Percentiles rank a stretch among this genome's conserved stretches.
phyloP scores from a whole-genome alignment of 1,140 invertebrate genomes.

The Mactra quadrangularis region DNA sequence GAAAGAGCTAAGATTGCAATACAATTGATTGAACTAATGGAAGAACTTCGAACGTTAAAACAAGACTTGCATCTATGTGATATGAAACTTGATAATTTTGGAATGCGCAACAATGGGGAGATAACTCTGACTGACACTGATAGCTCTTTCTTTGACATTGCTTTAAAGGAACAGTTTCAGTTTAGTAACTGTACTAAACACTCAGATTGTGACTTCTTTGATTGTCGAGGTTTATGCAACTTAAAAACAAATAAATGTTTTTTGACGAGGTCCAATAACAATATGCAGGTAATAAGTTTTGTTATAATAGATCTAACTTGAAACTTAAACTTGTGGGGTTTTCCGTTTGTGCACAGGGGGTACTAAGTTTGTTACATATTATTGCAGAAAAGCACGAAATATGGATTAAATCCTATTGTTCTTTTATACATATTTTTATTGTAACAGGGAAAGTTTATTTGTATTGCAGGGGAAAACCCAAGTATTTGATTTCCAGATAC shows the following conservation, averaged over 20 bases:
- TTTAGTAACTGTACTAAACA: slow-evolving; percentile 84
- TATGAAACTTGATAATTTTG: slow-evolving; percentile 88
- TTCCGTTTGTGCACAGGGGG: too few relatives aligned
- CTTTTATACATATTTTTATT: too few relatives aligned
- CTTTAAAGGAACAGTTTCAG: slow-evolving; percentile 59
- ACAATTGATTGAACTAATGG: slow-evolving; percentile 87
- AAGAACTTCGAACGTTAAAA: slow-evolving; percentile 86
- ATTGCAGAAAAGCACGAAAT: too few relatives aligned
- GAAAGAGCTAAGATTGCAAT: slow-evolving; percentile 83
- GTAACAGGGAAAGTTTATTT: too few relatives aligned
- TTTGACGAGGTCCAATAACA: slow-evolving; percentile 86
- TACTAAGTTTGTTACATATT: too few relatives aligned
- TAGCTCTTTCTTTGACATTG: slow-evolving; percentile 69
- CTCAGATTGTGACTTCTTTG: slow-evolving; percentile 88
- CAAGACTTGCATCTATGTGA: slow-evolving; percentile 88
- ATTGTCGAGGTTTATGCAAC: slow-evolving; percentile 87
- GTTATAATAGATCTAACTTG: too few relatives aligned
- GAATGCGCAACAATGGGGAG: slow-evolving; percentile 84
- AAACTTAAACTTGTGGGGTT: too few relatives aligned
- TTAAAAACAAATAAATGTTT: slow-evolving; percentile 84
- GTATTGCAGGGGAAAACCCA: too few relatives aligned
- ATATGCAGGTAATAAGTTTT: slow-evolving; percentile 85
- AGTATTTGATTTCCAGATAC: too few relatives aligned
- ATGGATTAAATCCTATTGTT: too few relatives aligned
- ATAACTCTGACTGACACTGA: slow-evolving; percentile 87